These are phyloP conservation scores for Callosobruchus maculatus DNA, from an alignment of 2,888 invertebrate genomes.

Conservation along the genomic window DNA sequence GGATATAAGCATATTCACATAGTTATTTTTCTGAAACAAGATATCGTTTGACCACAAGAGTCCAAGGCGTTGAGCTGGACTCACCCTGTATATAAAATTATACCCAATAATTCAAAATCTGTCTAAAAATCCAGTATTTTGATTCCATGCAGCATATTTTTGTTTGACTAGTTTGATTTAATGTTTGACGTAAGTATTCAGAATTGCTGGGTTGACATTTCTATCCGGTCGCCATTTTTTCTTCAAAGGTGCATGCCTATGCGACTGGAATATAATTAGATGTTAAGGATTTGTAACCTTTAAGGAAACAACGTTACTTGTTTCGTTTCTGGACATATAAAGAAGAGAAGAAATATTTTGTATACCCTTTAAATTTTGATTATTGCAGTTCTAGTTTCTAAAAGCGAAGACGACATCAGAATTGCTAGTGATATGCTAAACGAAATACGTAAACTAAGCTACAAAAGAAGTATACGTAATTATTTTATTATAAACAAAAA, in stretches of 20 bases:
- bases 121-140: too few species aligned
- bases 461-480: slow-evolving; percentile 48
- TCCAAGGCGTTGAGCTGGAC: too few species aligned
- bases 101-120: too few species aligned
- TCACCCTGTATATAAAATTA: too few species aligned
- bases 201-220: background rate
- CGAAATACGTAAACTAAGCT: slow-evolving; percentile 47
- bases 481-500: slow-evolving; percentile 38
- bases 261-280: background rate
- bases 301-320: background rate
- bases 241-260: background rate
- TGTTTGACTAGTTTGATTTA: too few species aligned
- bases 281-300: background rate
- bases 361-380: slow-evolving; percentile 37
- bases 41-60: too few species aligned
- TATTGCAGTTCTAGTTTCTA: slow-evolving; percentile 28
- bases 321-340: background rate
- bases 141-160: too few species aligned
- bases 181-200: background rate
- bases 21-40: too few species aligned
- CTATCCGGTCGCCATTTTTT: background rate
- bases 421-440: slow-evolving; percentile 43
- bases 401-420: slow-evolving; percentile 19
- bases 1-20: too few species aligned
- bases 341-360: slow-evolving; percentile 36